Conservation (phyloP, 1,140 invertebrate genomes). For the Elysia chlorotica region DNA sequence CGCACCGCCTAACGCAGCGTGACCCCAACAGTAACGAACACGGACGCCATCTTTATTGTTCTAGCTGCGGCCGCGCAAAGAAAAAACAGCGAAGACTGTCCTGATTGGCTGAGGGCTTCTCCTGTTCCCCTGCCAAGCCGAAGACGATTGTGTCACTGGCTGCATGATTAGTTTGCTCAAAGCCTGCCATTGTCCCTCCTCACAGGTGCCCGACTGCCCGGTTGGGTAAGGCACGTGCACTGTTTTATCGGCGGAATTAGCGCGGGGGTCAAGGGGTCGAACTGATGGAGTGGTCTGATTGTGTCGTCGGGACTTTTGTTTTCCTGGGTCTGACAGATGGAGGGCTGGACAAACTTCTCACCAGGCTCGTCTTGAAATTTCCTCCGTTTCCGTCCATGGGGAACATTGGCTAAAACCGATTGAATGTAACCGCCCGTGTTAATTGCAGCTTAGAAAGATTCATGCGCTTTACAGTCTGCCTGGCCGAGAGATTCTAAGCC, state of each 20-base stretch:
- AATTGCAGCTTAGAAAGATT: too few species aligned
- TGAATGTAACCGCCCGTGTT: too few species aligned
- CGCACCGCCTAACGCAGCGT: background rate
- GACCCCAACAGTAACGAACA: background rate
- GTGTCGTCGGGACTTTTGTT: background rate
- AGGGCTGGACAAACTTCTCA: too few species aligned
- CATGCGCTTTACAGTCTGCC: too few species aligned
- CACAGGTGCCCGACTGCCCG: slow-evolving; percentile 1
- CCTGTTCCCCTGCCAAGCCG: too few species aligned
- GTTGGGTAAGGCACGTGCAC: slow-evolving; percentile 13
- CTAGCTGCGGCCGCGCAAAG: too few species aligned
- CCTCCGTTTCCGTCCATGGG: too few species aligned
- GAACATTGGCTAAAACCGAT: too few species aligned
- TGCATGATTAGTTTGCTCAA: slow-evolving; percentile 9
- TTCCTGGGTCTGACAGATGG: background rate
- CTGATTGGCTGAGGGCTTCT: background rate
- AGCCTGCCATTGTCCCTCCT: slow-evolving; percentile 3
- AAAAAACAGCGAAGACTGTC: background rate
- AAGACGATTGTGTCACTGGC: slow-evolving; percentile 7
- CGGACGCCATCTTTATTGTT: slow-evolving; percentile 2
- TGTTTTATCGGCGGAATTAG: slow-evolving; percentile 9
- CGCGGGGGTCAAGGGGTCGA: background rate
- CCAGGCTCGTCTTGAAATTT: too few species aligned
- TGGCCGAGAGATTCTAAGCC: too few species aligned
- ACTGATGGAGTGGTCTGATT: background rate